Evolutionary conservation across 2,113 vertebrate species (phyloP).

Genomic region (Laterallus jamaicensis): DNA sequence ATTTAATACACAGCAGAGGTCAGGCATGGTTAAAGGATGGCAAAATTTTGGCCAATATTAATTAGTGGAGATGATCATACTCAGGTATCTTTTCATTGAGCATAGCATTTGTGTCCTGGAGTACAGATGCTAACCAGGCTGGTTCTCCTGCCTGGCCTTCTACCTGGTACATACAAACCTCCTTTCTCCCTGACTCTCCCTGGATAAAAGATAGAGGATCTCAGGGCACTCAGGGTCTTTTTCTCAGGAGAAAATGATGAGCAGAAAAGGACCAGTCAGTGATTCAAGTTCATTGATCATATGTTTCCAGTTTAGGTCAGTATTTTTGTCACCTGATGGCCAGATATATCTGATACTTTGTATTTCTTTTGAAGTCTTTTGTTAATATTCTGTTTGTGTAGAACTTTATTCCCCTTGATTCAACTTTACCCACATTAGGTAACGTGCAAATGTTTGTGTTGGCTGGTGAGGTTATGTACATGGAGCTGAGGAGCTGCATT

Average conservation of each 20-base stretch:
- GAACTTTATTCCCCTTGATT: background rate
- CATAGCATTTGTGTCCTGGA: background rate
- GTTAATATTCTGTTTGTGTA: background rate
- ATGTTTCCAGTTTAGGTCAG: background rate
- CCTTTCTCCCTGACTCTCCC: background rate
- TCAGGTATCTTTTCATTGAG: background rate
- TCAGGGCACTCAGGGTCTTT: background rate
- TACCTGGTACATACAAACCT: background rate
- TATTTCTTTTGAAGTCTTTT: background rate
- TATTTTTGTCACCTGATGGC: background rate
- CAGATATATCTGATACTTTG: background rate
- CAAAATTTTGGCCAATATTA: background rate
- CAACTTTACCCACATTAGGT: background rate
- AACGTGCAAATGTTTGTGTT: background rate
- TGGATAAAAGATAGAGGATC: background rate
- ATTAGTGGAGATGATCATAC: background rate
- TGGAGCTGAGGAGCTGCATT: background rate
- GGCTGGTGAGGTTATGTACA: accelerated
- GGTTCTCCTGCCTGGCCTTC: background rate
- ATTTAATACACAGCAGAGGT: background rate
- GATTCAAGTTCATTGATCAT: background rate
- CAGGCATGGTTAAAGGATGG: background rate
- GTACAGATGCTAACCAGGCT: background rate
- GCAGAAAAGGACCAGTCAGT: background rate
- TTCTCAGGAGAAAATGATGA: background rate